Base-by-base conservation (phyloP, 2,888 invertebrate species). In the Punctoribates punctum region DNA sequence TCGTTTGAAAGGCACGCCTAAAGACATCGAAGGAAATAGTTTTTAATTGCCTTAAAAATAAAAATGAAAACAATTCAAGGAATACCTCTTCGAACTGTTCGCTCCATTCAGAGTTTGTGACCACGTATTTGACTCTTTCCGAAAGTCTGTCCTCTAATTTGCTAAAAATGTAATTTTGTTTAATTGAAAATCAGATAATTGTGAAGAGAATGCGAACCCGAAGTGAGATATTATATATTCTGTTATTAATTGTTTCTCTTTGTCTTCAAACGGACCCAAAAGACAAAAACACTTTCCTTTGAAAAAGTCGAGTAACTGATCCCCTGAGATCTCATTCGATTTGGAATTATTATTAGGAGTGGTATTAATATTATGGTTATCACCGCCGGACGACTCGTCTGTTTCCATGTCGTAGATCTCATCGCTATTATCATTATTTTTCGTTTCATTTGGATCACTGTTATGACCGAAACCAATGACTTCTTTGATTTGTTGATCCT, bases 391-490 rank as follows among this genome's bases (percentile, higher is more conserved):
- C n/a, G 42, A 70, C 34, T 70, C 70, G 11, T 70, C 70, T 11
- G 70, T 70, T n/a, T 70, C 70, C 46, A 46, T 46, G 29, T 70
- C 70, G 17, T 70, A 70, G 5, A 70, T 70, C 38, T 70, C 70
- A 11, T 70, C 70, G 25, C 17, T 57, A 1, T 8, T 57, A 11
- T 57, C 57, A n/a, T 51, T 51, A 13, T 57, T 25, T 25, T 57
- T 5, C 9, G 57, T 23, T 23, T 57, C 57, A 23, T 23, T 25
- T 5, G 2, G 6, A 23, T 2, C 11, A 70, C n/a, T 70, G 1
- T 70, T 70, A 6, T 20, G 11, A 23, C n/a, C 13, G 11, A 70
- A 46, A 20, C 70, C 70, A 42, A 70, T 70, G 13, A 70, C 70
- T 70, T 70, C 70, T 70, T 46, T n/a, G 6, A 70, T 34, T 70